A percentile compares a stretch with the other conserved stretches of the same genome.
Evolutionary conservation across 2,113 vertebrate genomes (phyloP).

Genomic region (Talpa occidentalis): DNA sequence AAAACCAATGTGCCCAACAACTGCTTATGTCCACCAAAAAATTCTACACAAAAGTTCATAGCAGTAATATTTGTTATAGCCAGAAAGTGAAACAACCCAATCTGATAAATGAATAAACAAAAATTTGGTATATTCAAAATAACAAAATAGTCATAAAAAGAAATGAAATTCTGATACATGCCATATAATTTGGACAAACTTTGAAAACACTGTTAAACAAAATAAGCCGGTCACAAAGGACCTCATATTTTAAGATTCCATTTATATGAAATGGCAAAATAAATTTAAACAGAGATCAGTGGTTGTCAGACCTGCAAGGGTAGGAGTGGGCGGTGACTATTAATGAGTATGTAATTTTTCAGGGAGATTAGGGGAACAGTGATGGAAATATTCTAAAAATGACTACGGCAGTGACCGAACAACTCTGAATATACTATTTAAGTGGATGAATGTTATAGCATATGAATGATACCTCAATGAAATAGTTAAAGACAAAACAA

Average conservation of each 20-base stretch:
- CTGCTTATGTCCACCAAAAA: neutral
- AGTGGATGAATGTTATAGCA: neutral
- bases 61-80: neutral
- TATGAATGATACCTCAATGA: neutral
- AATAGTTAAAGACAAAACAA: neutral
- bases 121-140: neutral
- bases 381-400: constrained; percentile 2
- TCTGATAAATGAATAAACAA: neutral
- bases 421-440: neutral
- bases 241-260: neutral
- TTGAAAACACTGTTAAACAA: neutral
- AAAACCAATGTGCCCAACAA: neutral
- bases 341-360: neutral
- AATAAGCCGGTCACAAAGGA: neutral
- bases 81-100: constrained; percentile 3
- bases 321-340: neutral
- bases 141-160: constrained; percentile 9
- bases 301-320: neutral
- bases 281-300: neutral
- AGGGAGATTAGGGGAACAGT: too few species aligned
- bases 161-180: neutral
- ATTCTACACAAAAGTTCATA: neutral
- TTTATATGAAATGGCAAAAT: neutral
- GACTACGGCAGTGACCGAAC: neutral
- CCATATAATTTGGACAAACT: neutral